phyloP scores from a whole-genome alignment of 2,797 vertebrate species.

The Thalassophryne amazonica region DNA sequence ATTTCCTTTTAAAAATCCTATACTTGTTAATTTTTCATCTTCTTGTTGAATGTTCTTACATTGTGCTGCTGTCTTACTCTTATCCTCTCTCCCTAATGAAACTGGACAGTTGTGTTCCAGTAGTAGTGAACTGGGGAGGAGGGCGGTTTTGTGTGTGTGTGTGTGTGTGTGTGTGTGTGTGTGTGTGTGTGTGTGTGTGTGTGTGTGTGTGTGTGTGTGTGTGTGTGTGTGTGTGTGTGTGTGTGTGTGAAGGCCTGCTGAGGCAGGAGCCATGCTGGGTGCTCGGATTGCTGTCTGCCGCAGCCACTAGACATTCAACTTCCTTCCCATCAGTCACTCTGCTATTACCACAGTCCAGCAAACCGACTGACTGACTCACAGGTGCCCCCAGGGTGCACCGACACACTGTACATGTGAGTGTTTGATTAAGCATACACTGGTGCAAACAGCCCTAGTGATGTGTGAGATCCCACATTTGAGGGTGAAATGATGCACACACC shows the following conservation, averaged over 20 bases:
- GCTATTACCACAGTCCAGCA: constrained; percentile 62
- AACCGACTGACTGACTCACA: constrained; percentile 53
- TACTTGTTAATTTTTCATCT: constrained; percentile 25
- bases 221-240: not conserved
- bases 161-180: constrained; percentile 11
- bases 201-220: constrained; percentile 8
- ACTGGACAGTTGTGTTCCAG: constrained; percentile 25
- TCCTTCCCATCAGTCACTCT: constrained; percentile 52
- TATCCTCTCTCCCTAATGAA: constrained; percentile 24
- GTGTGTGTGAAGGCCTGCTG: constrained; percentile 2
- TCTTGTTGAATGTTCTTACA: constrained; percentile 24
- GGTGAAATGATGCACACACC: constrained; percentile 25
- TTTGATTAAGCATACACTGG: constrained; percentile 1
- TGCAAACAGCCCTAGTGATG: not conserved
- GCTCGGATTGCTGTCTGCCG: constrained; percentile 43
- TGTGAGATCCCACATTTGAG: constrained; percentile 18
- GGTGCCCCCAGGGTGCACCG: constrained; percentile 36
- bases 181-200: constrained; percentile 2
- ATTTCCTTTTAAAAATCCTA: constrained; percentile 37
- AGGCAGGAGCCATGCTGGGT: constrained; percentile 31
- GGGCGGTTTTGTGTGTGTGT: constrained; percentile 5
- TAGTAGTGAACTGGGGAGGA: constrained; percentile 19
- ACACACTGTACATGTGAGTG: constrained; percentile 2
- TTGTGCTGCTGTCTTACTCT: constrained; percentile 28
- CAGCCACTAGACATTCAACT: constrained; percentile 55